Conservation (phyloP, 1,140 invertebrate species). For the Leptopilina boulardi region DNA sequence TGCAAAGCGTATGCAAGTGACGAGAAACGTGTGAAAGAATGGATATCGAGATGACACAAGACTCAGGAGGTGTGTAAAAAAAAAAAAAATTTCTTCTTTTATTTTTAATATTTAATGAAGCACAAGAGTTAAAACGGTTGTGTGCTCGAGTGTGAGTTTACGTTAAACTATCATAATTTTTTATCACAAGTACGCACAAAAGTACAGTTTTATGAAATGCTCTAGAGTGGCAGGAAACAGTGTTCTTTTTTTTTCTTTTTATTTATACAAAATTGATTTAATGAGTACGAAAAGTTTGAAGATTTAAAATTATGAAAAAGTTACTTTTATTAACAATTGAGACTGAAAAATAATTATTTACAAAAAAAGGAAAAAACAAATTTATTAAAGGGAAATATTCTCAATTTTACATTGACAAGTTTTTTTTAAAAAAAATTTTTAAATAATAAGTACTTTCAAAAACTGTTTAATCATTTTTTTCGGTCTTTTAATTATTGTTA, state of each 20-base stretch:
- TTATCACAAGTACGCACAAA: conserved; percentile 21
- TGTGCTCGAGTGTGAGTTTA: conserved; percentile 14
- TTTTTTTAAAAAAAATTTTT: too few species aligned
- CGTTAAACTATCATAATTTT: conserved; percentile 16
- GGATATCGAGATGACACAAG: conserved; percentile 41
- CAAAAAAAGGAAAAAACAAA: too few species aligned
- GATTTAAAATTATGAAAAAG: too few species aligned
- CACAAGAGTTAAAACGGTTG: not conserved
- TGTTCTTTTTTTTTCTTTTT: conserved; percentile 33
- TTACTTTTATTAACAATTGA: too few species aligned
- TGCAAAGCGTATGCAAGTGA: conserved; percentile 63
- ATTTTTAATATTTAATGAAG: conserved; percentile 26
- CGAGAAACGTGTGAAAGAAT: conserved; percentile 34
- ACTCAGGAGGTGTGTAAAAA: conserved; percentile 22
- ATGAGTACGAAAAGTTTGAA: not conserved
- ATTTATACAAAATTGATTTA: not conserved
- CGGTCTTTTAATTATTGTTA: too few species aligned
- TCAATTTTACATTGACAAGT: too few species aligned
- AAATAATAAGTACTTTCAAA: too few species aligned
- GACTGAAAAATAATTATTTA: too few species aligned
- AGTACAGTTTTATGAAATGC: conserved; percentile 18
- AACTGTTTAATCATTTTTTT: too few species aligned
- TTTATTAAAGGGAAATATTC: too few species aligned
- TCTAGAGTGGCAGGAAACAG: conserved; percentile 23
- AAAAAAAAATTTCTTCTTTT: conserved; percentile 26